Base-by-base conservation (phyloP, 1,140 invertebrate genomes). In the Scaptomyza pallida region DNA sequence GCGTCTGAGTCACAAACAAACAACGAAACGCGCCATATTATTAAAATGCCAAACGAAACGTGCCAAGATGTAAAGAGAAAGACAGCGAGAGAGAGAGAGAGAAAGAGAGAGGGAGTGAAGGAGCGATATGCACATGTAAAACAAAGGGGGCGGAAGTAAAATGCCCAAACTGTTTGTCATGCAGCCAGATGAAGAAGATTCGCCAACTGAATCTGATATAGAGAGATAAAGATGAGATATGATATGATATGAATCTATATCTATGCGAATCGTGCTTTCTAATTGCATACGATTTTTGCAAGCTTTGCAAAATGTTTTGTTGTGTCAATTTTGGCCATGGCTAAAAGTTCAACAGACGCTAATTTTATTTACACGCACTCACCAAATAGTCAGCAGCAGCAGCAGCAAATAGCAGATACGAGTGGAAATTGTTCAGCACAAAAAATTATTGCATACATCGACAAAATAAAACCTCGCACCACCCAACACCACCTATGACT, bases 341-440 rank as follows among this genome's bases (percentile, higher is more conserved):
- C 62, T 50, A 67, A 50, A 73, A 72, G 80, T 79, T 83, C 72
- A 80, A 76, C 69, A 86, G 47, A 77, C 80, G 70, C 74, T 85
- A 86, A 74, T 81, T 65, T 76, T 81, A 81, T 85, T 86, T 85
- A 62, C 81, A 73, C 73, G 64, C 59, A 57, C 35, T 54, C 51
- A 50, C 30, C 30, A 62, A 33, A 63, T 47, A 47, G 56, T 23
- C 40, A 30, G n/a, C n/a, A n/a, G n/a, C 37, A 23, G 51, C 51
- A 45, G 52, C 30, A 45, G 5, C 51, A 23, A 23, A n/a, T n/a
- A 48, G 3, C 19, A 35, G 54, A 78, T 48, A 59, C 43, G 44
- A 63, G 41, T 43, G 19, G 13, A 19, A 48, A 56, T 48, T 13
- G 12, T n/a, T 37, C 71, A 63, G 51, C 63, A 70, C 51, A 48